Percentiles rank a stretch among this genome's conserved stretches.
Evolutionary conservation across 2,888 invertebrate species (phyloP).

Genomic region (Lochmaea capreae): DNA sequence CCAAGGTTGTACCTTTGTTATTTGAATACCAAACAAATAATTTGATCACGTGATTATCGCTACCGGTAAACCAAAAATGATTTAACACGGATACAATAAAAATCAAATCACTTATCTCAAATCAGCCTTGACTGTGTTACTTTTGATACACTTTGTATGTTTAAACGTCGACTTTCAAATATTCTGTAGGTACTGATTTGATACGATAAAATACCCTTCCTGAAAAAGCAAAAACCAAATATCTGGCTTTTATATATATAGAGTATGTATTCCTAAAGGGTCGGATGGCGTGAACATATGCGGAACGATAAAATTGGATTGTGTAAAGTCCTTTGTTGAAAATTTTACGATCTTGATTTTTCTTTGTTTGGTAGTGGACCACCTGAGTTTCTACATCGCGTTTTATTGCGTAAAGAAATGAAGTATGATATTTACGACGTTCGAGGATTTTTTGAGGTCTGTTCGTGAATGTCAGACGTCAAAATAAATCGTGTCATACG

Average conservation of each 20-base stretch:
- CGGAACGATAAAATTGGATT: conserved; percentile 42
- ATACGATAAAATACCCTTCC: conserved; percentile 19
- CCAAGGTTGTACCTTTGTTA: no score
- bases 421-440: conserved; percentile 38
- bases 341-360: conserved; percentile 42
- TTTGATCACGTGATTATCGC: no score
- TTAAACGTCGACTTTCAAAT: background rate
- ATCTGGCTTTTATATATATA: conserved; percentile 4
- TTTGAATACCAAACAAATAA: no score
- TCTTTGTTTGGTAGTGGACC: conserved; percentile 41
- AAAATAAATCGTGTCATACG: background rate
- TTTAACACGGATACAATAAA: background rate
- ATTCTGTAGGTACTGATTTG: conserved; percentile 1
- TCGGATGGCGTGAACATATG: conserved; percentile 39
- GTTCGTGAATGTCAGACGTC: background rate
- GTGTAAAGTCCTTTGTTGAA: conserved; percentile 41
- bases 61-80: no score
- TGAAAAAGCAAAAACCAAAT: conserved; percentile 19
- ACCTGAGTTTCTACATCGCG: conserved; percentile 36
- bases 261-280: conserved; percentile 31
- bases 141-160: background rate
- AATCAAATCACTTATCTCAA: background rate
- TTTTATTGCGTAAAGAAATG: conserved; percentile 36
- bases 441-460: conserved; percentile 16
- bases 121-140: background rate